A percentile compares a stretch with the other conserved stretches of the same genome.
phyloP scores from a whole-genome alignment of 2,888 invertebrate genomes.

The Ennomos quercinarius region DNA sequence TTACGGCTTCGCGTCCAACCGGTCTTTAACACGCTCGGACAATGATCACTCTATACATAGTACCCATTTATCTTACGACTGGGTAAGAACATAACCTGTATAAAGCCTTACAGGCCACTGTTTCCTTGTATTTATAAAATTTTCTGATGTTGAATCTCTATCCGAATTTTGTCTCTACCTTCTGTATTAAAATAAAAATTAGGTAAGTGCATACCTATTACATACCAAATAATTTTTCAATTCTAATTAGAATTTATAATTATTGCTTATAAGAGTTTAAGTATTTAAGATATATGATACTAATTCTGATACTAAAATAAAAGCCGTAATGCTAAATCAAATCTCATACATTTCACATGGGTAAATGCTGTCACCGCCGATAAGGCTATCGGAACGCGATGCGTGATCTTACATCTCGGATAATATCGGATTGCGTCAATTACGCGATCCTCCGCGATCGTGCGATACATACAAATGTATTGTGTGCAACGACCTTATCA shows the following conservation, averaged over 20 bases:
- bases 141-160: not conserved
- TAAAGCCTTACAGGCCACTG: constrained; percentile 44
- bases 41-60: constrained; percentile 83
- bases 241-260: constrained; percentile 2
- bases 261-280: constrained; percentile 21
- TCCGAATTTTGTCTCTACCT: too few species aligned
- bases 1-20: constrained; percentile 74
- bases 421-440: constrained; percentile 82
- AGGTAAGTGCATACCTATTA: too few species aligned
- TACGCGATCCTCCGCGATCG: constrained; percentile 77
- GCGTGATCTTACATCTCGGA: constrained; percentile 78
- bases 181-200: too few species aligned
- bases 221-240: too few species aligned
- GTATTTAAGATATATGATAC: too few species aligned
- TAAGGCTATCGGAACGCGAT: constrained; percentile 76
- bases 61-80: constrained; percentile 61
- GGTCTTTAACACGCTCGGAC: constrained; percentile 82
- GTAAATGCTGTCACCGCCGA: constrained; percentile 71
- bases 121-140: constrained; percentile 9
- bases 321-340: constrained; percentile 67
- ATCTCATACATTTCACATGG: constrained; percentile 70
- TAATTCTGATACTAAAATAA: constrained; percentile 52
- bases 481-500: constrained; percentile 72
- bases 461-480: constrained; percentile 79
- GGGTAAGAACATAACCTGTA: constrained; percentile 44